Evolutionary conservation across 2,797 vertebrate species (phyloP), one percentile per base, ranked within the genome.

Genomic region (Scolopax rusticola): DNA sequence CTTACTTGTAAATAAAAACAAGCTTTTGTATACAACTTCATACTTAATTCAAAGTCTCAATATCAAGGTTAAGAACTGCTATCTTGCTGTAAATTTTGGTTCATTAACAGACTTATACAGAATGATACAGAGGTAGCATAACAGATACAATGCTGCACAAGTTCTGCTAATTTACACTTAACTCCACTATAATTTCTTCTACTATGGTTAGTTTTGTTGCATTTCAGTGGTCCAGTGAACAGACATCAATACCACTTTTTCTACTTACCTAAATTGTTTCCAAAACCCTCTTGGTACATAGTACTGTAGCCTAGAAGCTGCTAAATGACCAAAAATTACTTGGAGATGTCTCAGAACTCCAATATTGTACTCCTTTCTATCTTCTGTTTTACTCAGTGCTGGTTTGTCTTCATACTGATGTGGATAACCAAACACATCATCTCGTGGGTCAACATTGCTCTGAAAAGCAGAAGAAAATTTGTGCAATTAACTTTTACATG

Each of bases 301-400:
- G 98, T 99, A 99, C 95, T 99, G 99, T 93, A 99, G 98, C 84
- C 99, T 99, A 95, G 99, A 99, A 92, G 99, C 99, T 92, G 99
- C 99, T 97, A 99, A 98, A 94, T 99, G 99, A 73, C 99, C 99
- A 97, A 99, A 99, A 94, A 99, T 99, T 94, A 99, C 99, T 96
- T 99, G 99, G 68, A 99, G 98, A 97, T 99, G 99, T 78, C 99
- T 99, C 81, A 99, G 97, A 81, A 99, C 99, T 45, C 99, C 99
- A n/a, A 99, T 99, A 97, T 99, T 99, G 98, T 99, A 99, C 88
- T 99, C 99, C 96, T 99, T 99, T 87, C 99, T 98, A 96, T 99
- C 99, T 98, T 99, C 99, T 20, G 99, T 99, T 98, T 99, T 99
- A 97, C 98, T 99, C 87, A 99, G 93, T n/a, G 99, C 98, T 87